These are phyloP conservation scores for Catostomus latipinnis DNA, from an alignment of 2,797 vertebrate species.

Conservation along the genomic window DNA sequence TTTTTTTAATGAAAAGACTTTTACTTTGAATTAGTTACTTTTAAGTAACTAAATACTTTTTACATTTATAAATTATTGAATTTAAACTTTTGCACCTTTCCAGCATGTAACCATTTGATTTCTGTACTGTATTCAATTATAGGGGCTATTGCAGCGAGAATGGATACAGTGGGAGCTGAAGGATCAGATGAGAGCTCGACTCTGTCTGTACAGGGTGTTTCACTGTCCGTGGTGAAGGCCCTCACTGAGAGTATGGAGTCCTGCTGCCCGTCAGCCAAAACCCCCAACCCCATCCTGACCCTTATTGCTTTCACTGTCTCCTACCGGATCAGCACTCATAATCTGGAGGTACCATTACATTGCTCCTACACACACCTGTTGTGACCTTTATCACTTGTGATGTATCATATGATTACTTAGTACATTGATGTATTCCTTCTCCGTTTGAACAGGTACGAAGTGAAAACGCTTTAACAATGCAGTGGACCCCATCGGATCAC, in stretches of 20 bases:
- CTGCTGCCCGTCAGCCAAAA: slow-evolving; percentile 85
- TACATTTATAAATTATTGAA: no score
- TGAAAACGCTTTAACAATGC: slow-evolving; percentile 80
- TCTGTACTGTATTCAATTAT: neutral
- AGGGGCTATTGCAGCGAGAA: slow-evolving; percentile 90
- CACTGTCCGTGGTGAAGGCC: slow-evolving; percentile 85
- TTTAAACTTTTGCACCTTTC: neutral
- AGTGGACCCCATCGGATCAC: slow-evolving; percentile 92
- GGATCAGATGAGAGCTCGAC: slow-evolving; percentile 85
- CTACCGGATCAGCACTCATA: slow-evolving; percentile 84
- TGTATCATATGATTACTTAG: no score
- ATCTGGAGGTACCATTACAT: slow-evolving; percentile 83
- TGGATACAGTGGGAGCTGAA: slow-evolving; percentile 83
- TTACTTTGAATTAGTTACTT: no score
- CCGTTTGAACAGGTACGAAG: slow-evolving; percentile 73
- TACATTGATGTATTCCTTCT: neutral
- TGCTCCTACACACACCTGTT: no score
- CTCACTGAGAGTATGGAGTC: slow-evolving; percentile 90
- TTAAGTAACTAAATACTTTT: no score
- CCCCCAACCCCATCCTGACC: slow-evolving; percentile 78
- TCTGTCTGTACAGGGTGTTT: slow-evolving; percentile 83
- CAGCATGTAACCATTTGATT: neutral
- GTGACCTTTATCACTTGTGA: no score
- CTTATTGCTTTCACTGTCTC: slow-evolving; percentile 82
- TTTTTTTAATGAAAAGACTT: no score